Evolutionary conservation across 2,113 vertebrate genomes (phyloP), one percentile per base, ranked within the genome.

Genomic region (Gavia stellata): DNA sequence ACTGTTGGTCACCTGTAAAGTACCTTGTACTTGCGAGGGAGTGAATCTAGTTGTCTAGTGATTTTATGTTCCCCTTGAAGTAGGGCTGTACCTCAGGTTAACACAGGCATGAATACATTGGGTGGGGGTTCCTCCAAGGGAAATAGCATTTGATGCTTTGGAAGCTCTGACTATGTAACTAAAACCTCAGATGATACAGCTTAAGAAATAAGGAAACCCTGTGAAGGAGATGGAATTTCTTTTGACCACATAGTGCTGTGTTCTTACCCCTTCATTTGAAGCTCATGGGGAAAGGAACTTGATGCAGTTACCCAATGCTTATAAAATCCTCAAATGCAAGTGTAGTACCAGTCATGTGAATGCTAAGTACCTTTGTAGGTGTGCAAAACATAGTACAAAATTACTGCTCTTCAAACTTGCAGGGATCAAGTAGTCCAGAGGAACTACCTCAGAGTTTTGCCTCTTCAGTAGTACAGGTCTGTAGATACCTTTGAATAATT

Each of bases 241-340:
- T 92, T 63, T 74, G 53, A 61, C n/a, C 16, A 10, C 19, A 1
- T 47, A 5, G 28, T 87, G 42, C 62, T 65, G 16, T 74, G n/a
- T 88, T 91, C 61, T 94, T 86, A 82, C 67, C 82, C 86, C 50
- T 74, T 95, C 42, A 15, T 86, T 74, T 82, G 77, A 87, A 91
- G 66, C 58, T 82, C 85, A 17, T 65, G 45, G 12, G 40, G 67
- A 88, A 95, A 78, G 75, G 86, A 87, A 29, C 36, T 92, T 67
- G 29, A 42, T 90, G 86, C 42, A 59, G 42, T 92, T 93, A 66
- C 63, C 28, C 52, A 88, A 68, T 79, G 84, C 56, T 94, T 92
- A 85, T 12, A 49, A 94, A 94, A 86, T 72, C 62, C 29, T 89
- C 77, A 65, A 94, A 91, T 91, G 83, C 44, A 79, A 86, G 66